Base-by-base conservation (phyloP, 2,113 vertebrate genomes). In the Myrmophylax atrothorax region DNA sequence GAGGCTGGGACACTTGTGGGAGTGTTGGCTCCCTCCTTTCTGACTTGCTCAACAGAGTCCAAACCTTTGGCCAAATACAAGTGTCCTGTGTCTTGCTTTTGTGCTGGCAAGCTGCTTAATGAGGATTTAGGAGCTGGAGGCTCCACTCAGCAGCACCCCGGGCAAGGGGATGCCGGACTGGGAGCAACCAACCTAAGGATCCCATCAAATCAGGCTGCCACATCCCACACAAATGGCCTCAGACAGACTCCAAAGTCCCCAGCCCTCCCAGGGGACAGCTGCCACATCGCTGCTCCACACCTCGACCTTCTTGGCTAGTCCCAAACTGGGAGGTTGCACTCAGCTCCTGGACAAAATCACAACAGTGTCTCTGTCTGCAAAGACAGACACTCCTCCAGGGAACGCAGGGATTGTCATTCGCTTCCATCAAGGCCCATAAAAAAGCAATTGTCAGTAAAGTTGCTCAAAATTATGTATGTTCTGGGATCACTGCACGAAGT, bases 401-500 rank as follows among this genome's bases (percentile, higher is more conserved):
- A 94, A 66, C 0, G 11, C 0, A 0, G 50, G 50, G 60, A 73
- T 24, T 88, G 89, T 81, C 89, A 47, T 74, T 25, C 0, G 0
- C 72, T 86, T 94, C 83, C 83, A 92, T 70, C 89, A 90, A 91
- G 47, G 82, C 64, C 85, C 90, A 86, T 74, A 94, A 90, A 92
- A 90, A 92, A 90, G 60, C 80, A 86, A 75, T 42, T 86, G 69
- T 90, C 83, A 93, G 80, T 9, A 28, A 90, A 96, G 85, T 52
- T 89, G 76, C 83, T 95, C 73, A 87, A 86, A 88, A 84, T 90
- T 63, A 85, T 25, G 42, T 26, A 86, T 47, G 78, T 88, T 82
- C 80, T 66, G 60, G 77, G 69, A 75, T 55, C 10, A 6, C 25
- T 10, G 58, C 8, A 73, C 6, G 0, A 73, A 78, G 73, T 35